Conservation (phyloP, 2,888 invertebrate genomes). For the Caenorhabditis sp. region DNA sequence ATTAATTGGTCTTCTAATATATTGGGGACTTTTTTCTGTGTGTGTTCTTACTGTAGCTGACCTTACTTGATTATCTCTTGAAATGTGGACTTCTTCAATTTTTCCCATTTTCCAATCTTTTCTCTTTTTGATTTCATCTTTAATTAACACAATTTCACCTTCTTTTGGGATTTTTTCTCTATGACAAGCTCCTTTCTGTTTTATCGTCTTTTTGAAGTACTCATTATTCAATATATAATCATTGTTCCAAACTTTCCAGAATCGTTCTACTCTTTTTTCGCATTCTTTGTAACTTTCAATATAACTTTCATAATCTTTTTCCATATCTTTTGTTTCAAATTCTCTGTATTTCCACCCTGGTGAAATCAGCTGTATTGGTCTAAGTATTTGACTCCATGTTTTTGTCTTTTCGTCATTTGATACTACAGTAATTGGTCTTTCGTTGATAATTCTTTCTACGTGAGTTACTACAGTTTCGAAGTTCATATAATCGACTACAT, state of each 20-base stretch:
- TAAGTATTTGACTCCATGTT: not conserved
- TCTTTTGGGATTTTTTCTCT: not conserved
- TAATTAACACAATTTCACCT: constrained; percentile 5
- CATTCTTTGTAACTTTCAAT: not conserved
- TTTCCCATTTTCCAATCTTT: constrained; percentile 8
- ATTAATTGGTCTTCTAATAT: too few species aligned
- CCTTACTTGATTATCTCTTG: too few species aligned
- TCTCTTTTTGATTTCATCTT: not conserved
- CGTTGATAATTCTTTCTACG: not conserved
- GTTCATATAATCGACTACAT: not conserved
- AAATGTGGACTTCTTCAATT: not conserved
- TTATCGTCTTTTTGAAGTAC: not conserved
- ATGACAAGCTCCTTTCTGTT: not conserved
- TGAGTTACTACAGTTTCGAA: constrained; percentile 1
- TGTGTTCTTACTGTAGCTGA: too few species aligned
- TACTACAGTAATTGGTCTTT: constrained; percentile 1
- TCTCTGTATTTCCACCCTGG: not conserved
- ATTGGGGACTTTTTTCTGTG: too few species aligned
- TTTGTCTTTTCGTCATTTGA: not conserved
- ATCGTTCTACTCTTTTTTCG: not conserved
- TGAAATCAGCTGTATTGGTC: constrained; percentile 2
- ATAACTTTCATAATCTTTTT: not conserved
- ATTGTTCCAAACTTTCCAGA: constrained; percentile 4
- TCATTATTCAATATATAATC: constrained; percentile 4
- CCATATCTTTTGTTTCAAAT: not conserved